Evolutionary conservation across 2,113 vertebrate genomes (phyloP).

Genomic region (Pangasianodon hypophthalmus): DNA sequence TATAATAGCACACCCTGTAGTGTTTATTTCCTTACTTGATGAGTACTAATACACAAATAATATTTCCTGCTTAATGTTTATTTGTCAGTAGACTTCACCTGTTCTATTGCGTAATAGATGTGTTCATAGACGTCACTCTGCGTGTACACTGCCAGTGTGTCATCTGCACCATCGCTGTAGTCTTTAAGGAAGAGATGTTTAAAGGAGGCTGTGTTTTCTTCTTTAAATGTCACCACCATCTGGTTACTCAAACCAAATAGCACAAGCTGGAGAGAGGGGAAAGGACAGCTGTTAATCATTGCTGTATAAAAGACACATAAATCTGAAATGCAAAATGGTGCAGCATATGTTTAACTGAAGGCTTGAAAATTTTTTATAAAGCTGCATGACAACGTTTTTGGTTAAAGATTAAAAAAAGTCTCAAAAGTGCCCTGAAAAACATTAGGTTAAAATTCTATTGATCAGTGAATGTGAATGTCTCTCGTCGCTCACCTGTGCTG

Average conservation of each 20-base stretch:
- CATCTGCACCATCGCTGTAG: conserved; percentile 77
- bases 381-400: background rate
- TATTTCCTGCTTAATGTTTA: background rate
- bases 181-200: conserved; percentile 91
- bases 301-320: background rate
- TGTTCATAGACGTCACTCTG: conserved; percentile 80
- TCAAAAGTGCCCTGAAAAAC: background rate
- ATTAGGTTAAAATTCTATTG: background rate
- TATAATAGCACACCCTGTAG: background rate
- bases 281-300: background rate
- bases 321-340: background rate
- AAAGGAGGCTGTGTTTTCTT: conserved; percentile 92
- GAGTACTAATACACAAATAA: background rate
- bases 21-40: background rate
- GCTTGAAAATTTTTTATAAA: background rate
- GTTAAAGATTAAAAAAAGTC: background rate
- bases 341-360: background rate
- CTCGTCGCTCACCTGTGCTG: conserved; percentile 77
- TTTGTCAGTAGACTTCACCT: conserved; percentile 65
- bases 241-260: conserved; percentile 96
- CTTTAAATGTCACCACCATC: conserved; percentile 92
- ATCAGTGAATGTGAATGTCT: no score
- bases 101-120: conserved; percentile 78
- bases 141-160: conserved; percentile 81
- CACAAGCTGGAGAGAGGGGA: conserved; percentile 77